These are phyloP conservation scores for Hypsibius dujardini DNA, from an alignment of 1,140 invertebrate genomes.

Conservation along the genomic window DNA sequence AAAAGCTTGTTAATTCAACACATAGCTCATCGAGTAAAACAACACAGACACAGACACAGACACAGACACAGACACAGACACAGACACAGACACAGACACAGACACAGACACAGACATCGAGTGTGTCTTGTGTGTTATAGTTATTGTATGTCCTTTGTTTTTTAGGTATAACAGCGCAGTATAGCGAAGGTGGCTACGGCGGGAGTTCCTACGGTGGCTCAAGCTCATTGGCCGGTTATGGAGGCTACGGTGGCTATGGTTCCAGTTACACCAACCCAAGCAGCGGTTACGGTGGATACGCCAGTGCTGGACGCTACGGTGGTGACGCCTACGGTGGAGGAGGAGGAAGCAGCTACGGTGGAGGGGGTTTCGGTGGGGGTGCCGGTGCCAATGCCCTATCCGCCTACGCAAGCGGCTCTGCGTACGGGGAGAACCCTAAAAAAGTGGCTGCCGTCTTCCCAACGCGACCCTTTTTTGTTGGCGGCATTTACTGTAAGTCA, in stretches of 20 bases:
- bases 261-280: background rate
- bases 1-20: too few species aligned
- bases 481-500: background rate
- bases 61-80: too few species aligned
- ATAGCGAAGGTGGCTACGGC: background rate
- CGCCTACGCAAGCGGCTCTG: too few species aligned
- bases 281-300: background rate
- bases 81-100: too few species aligned
- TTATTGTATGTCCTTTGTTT: too few species aligned
- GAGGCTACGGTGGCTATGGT: background rate
- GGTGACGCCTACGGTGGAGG: background rate
- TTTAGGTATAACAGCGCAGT: too few species aligned
- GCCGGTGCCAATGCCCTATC: background rate
- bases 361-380: background rate
- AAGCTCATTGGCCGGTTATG: background rate
- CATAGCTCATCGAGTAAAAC: too few species aligned
- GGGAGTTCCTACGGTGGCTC: background rate
- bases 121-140: too few species aligned
- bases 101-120: too few species aligned
- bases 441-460: slow-evolving; percentile 14
- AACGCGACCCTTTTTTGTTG: background rate
- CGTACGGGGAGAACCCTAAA: too few species aligned
- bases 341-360: background rate
- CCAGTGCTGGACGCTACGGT: background rate
- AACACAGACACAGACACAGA: too few species aligned